Evolutionary conservation across 2,113 vertebrate genomes (phyloP).

Genomic region (Calypte anna): DNA sequence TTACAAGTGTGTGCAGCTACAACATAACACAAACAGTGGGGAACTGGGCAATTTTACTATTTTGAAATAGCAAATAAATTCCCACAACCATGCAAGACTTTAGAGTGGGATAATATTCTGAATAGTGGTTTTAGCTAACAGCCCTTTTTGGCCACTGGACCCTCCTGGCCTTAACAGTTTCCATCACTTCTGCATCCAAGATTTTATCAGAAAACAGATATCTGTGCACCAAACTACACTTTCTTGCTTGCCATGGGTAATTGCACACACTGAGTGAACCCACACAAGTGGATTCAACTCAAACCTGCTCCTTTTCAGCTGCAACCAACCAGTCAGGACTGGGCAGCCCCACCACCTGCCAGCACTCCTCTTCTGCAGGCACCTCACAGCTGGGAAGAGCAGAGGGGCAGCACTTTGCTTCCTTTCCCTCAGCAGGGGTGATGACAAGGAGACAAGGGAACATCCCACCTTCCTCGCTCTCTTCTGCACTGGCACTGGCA

Average conservation of each 20-base stretch:
- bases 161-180: background rate
- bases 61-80: background rate
- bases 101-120: background rate
- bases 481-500: background rate
- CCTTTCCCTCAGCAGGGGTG: background rate
- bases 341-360: background rate
- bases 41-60: background rate
- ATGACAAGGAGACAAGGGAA: background rate
- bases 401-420: background rate
- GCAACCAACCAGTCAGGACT: background rate
- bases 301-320: background rate
- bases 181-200: background rate
- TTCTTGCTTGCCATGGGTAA: background rate
- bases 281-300: background rate
- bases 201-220: background rate
- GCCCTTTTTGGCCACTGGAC: background rate
- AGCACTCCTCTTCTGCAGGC: background rate
- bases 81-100: background rate
- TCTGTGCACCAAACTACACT: background rate
- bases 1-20: background rate
- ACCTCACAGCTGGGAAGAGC: background rate
- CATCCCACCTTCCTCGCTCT: background rate
- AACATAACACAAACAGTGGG: background rate
- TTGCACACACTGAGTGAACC: background rate
- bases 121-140: background rate